Evolutionary conservation across 2,797 vertebrate species (phyloP), one percentile per base, ranked within the genome.

Genomic region (Pipistrellus pipistrellus): DNA sequence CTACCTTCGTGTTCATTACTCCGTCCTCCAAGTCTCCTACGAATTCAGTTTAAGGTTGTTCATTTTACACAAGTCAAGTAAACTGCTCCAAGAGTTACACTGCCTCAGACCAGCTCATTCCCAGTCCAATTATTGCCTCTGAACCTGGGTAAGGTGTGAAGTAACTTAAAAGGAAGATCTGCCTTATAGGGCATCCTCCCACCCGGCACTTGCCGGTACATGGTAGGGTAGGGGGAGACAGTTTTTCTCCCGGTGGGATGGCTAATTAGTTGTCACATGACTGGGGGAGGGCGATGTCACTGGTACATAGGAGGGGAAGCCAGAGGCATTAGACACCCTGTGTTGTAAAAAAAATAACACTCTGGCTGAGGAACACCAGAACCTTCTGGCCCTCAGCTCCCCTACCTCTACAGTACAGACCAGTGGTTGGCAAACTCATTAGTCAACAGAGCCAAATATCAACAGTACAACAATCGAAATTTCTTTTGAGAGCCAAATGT

Each of bases 1-100:
- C 13, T 27, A 10, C 20, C 64, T 46, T 11, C 11, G 0, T 1
- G 8, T 30, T 87, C 14, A 1, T 23, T 11, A 8, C 5, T 55
- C 32, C 4, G 1, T 6, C n/a, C 21, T 55, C 77, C 41, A 4
- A 0, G 11, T 23, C 17, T 8, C 27, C 53, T 2, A 0, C 2
- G 27, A 68, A 53, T 18, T 89, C 44, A 21, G 46, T 21, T 21
- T 59, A 68, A 90, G 72, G 87, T 14, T 8, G 11, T 15, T 46
- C 35, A 17, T 46, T 88, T 86, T 46, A 64, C 20, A 59, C 41
- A 83, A 57, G 27, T 30, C 64, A 25, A 32, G 20, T 27, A 21
- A 27, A 30, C 15, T 8, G 3, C 18, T n/a, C 78, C 35, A 32
- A 51, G 38, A 44, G 38, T 41, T 6, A 30, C 0, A 14, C 10